Percentiles rank a stretch among this genome's conserved stretches.
Evolutionary conservation across 2,888 invertebrate genomes (phyloP).

Genomic region (Thysanoteuthis rhombus): DNA sequence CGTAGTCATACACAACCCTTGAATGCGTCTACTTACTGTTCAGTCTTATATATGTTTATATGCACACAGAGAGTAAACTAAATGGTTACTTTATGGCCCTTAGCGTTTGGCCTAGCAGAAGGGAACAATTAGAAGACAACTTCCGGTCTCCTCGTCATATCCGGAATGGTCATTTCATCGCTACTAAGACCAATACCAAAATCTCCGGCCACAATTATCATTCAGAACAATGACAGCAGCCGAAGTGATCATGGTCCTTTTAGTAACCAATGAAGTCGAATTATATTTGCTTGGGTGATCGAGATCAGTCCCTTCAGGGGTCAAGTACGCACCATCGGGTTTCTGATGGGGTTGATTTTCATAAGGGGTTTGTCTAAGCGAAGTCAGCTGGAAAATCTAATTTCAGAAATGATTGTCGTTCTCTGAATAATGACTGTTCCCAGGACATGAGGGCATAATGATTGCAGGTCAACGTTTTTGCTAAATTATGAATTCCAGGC

Average conservation of each 20-base stretch:
- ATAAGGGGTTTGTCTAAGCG: not conserved
- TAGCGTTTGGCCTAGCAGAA: no score
- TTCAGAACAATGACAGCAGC: not conserved
- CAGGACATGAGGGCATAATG: not conserved
- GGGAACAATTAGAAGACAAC: not conserved
- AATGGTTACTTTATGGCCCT: no score
- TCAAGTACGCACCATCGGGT: not conserved
- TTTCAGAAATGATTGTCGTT: not conserved
- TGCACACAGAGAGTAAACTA: no score
- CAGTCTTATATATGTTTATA: no score
- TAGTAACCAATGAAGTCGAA: not conserved
- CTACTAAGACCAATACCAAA: slow-evolving; percentile 12
- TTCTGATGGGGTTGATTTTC: not conserved
- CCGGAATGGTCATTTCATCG: not conserved
- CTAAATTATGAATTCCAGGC: not conserved
- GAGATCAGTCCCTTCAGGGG: not conserved
- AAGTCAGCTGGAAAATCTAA: not conserved
- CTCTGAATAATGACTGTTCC: not conserved
- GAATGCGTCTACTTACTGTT: no score
- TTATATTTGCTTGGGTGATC: not conserved
- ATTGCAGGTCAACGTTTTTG: not conserved
- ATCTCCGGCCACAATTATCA: not conserved
- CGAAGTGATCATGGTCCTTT: not conserved
- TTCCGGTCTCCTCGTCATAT: not conserved
- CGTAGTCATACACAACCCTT: no score